A percentile compares a stretch with the other conserved stretches of the same genome.
Evolutionary conservation across 2,888 invertebrate species (phyloP).

Genomic region (Xestia c-nigrum): DNA sequence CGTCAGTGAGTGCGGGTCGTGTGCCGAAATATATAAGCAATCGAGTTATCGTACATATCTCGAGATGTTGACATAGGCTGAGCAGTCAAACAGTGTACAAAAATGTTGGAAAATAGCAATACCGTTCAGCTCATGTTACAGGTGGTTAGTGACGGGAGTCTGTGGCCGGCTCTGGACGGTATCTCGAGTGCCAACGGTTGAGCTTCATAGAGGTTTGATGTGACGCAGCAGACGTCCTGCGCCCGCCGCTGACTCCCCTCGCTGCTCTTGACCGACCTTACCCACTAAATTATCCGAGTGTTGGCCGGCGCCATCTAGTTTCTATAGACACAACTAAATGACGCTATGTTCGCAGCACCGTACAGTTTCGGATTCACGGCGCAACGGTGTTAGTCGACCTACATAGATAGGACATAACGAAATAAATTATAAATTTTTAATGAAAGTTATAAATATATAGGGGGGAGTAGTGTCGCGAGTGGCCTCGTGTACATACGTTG

Average conservation of each 20-base stretch:
- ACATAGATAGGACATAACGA: slow-evolving; percentile 90
- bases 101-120: slow-evolving; percentile 62
- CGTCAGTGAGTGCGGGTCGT: slow-evolving; percentile 60
- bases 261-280: slow-evolving; percentile 60
- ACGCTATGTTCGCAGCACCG: slow-evolving; percentile 60
- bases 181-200: slow-evolving; percentile 35
- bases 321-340: slow-evolving; percentile 61
- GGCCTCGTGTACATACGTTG: slow-evolving; percentile 89
- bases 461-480: slow-evolving; percentile 82
- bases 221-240: slow-evolving; percentile 21
- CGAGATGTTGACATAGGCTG: slow-evolving; percentile 60
- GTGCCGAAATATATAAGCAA: slow-evolving; percentile 57
- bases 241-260: slow-evolving; percentile 51
- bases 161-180: slow-evolving; percentile 45
- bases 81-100: slow-evolving; percentile 65
- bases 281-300: slow-evolving; percentile 59
- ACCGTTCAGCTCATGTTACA: slow-evolving; percentile 57
- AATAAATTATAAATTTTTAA: slow-evolving; percentile 89
- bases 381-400: slow-evolving; percentile 79
- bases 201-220: slow-evolving; percentile 26
- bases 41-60: slow-evolving; percentile 63
- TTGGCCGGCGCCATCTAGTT: slow-evolving; percentile 67
- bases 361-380: slow-evolving; percentile 66
- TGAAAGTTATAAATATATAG: slow-evolving; percentile 84
- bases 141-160: slow-evolving; percentile 58